Evolutionary conservation across 2,888 invertebrate genomes (phyloP).

Genomic region (Cantharis rufa): DNA sequence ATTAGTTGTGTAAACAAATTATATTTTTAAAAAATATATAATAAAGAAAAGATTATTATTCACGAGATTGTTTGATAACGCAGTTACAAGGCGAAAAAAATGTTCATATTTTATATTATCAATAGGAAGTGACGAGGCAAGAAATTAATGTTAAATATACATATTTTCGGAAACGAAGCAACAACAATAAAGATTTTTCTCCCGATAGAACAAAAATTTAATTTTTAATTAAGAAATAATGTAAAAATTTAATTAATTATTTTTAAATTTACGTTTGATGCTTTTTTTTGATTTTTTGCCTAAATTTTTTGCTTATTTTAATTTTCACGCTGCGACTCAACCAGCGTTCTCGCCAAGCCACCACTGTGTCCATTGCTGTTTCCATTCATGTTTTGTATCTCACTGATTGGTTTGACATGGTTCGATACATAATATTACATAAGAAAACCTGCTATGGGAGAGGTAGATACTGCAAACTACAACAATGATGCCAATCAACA

Average conservation of each 20-base stretch:
- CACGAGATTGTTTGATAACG: not conserved
- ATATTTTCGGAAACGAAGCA: not conserved
- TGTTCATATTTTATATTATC: not conserved
- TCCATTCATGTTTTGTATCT: too few species aligned
- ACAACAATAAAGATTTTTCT: not conserved
- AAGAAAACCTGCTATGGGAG: too few species aligned
- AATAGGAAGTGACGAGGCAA: not conserved
- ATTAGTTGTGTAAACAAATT: not conserved
- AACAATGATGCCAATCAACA: too few species aligned
- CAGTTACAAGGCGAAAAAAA: not conserved
- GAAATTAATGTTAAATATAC: not conserved
- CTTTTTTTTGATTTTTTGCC: not conserved
- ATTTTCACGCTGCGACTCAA: not conserved
- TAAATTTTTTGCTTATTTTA: too few species aligned
- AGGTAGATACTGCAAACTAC: too few species aligned
- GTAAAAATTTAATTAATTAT: not conserved
- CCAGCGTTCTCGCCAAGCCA: not conserved
- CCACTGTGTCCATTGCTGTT: too few species aligned
- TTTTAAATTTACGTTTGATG: not conserved
- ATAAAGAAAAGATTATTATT: not conserved
- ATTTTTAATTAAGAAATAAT: not conserved
- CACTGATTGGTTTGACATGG: not conserved
- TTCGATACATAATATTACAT: too few species aligned
- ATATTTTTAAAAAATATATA: not conserved
- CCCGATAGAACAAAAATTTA: not conserved